phyloP scores from a whole-genome alignment of 1,140 invertebrate genomes.

The Dufourea novaeangliae region DNA sequence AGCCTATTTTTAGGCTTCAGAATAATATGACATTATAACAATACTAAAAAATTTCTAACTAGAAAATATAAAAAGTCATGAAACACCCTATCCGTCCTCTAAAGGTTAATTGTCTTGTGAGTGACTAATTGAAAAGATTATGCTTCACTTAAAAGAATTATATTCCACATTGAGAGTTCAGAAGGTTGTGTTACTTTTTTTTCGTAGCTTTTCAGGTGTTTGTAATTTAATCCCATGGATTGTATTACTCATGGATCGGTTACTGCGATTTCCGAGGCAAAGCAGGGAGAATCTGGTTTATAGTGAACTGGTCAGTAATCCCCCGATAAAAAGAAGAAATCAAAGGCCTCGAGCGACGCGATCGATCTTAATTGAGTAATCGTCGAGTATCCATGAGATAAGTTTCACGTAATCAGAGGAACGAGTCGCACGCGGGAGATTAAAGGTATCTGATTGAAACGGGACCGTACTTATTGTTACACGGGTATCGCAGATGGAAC shows the following conservation, averaged over 20 bases:
- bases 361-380: slow-evolving; percentile 6
- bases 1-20: too few relatives aligned
- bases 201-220: neutral
- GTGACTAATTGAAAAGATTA: too few relatives aligned
- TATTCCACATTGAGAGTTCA: too few relatives aligned
- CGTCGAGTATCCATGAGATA: slow-evolving; percentile 6
- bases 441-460: slow-evolving; percentile 36
- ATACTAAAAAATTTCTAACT: too few relatives aligned
- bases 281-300: neutral
- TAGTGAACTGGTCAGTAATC: slow-evolving; percentile 1
- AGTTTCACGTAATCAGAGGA: slow-evolving; percentile 39
- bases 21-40: too few relatives aligned
- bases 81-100: too few relatives aligned
- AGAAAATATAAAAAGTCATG: too few relatives aligned
- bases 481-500: slow-evolving; percentile 32
- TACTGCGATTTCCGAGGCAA: neutral
- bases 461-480: slow-evolving; percentile 50
- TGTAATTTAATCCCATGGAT: neutral
- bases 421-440: slow-evolving; percentile 16
- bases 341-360: neutral
- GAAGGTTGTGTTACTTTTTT: neutral
- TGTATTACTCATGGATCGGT: neutral
- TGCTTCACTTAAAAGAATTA: too few relatives aligned
- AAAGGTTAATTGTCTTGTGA: too few relatives aligned
- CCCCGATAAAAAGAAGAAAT: neutral